Evolutionary conservation across 2,888 invertebrate species (phyloP), one percentile per base, ranked within the genome.

Genomic region (Fragum fragum): DNA sequence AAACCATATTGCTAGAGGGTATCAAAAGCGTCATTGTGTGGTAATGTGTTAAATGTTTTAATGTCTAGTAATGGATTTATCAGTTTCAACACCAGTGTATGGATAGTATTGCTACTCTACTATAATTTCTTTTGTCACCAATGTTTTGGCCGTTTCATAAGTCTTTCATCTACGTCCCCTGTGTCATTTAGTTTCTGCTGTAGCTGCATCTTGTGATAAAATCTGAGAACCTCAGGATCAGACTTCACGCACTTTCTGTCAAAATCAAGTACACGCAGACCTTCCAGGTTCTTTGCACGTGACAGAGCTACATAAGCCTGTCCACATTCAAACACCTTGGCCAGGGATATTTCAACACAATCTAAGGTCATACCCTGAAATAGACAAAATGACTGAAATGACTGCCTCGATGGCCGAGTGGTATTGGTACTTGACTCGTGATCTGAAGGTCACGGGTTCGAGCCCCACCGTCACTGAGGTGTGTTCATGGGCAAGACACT

Each of bases 301-400:
- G 98, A 98, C 11, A 99, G 95, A 0, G 99, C 99, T 0, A 99
- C 99, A 95, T 99, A 99, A 0, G 99, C 98, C 95, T 99, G 99
- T 0, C 99, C 99, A 47, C 98, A 97, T 95, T 99, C 98, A 95
- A 99, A 99, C 52, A 98, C 98, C 91, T 97, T 96, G 0, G 97
- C 96, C 70, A 99, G 95, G 7, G 98, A 97, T 97, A 99, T 98
- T 95, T 99, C 98, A 0, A 98, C 98, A 95, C 98, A 98, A 93
- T 99, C 98, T 86, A 99, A 95, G 0, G 99, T 98, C 91, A 99
- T 95, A 1, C 99, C 99, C 96, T 99, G 97, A n/a, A 92, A 92
- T 70, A 61, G n/a, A n/a, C n/a, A n/a, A n/a, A n/a, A n/a, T n/a
- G n/a, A n/a, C n/a, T n/a, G n/a, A n/a, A n/a, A n/a, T n/a, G n/a